A percentile compares a stretch with the other conserved stretches of the same genome.
These are phyloP conservation scores for Phoeniculus purpureus DNA, from an alignment of 2,797 vertebrate species.

Conservation along the genomic window DNA sequence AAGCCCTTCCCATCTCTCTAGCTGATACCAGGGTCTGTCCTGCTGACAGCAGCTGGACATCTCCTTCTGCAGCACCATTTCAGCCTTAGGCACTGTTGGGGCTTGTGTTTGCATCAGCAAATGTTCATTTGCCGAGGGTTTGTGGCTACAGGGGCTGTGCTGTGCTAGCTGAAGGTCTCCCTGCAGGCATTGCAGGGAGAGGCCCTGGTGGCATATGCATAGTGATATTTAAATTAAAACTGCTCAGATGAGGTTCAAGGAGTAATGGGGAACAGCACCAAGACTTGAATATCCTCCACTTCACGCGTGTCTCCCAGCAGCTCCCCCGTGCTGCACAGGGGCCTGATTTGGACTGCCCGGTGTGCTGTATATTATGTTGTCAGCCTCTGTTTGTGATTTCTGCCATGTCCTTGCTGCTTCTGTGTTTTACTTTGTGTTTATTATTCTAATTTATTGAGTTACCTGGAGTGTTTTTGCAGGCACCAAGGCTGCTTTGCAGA, in stretches of 20 bases:
- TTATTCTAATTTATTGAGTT: conserved; percentile 62
- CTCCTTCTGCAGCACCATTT: neutral
- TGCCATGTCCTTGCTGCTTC: conserved; percentile 39
- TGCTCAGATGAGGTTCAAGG: neutral
- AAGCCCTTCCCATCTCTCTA: neutral
- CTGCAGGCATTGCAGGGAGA: neutral
- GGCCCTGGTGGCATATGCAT: neutral
- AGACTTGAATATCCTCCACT: neutral
- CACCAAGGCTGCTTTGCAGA: conserved; percentile 47
- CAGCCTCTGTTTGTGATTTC: neutral
- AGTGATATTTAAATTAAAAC: neutral
- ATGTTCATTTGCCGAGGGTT: neutral
- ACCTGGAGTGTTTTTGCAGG: conserved; percentile 48
- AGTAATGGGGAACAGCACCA: neutral
- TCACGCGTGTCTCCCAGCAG: neutral
- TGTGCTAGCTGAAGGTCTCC: neutral
- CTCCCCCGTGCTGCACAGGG: neutral
- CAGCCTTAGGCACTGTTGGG: neutral
- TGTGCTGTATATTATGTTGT: neutral
- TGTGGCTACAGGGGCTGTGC: neutral
- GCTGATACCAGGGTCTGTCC: neutral
- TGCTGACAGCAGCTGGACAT: neutral
- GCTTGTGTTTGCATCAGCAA: neutral
- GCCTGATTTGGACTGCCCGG: neutral
- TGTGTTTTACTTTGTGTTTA: conserved; percentile 40